Conservation (phyloP, 2,113 vertebrate species). For the Neotragus moschatus region DNA sequence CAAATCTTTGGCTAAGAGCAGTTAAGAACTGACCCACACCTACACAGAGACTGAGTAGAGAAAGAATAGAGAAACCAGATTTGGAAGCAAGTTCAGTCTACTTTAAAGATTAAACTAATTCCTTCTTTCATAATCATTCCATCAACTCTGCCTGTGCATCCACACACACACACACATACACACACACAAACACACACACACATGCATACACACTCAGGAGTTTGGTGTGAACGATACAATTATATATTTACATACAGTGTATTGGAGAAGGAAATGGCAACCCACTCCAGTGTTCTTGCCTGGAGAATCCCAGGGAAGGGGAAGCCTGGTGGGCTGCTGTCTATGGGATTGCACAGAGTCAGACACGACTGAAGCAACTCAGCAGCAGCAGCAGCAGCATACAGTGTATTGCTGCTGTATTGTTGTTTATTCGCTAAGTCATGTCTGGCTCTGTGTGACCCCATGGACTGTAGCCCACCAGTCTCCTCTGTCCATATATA, state of each 20-base stretch:
- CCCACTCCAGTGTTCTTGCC: background rate
- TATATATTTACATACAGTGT: background rate
- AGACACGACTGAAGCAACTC: rapidly evolving
- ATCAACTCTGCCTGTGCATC: background rate
- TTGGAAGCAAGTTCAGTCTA: background rate
- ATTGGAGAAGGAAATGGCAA: background rate
- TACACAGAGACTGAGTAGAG: background rate
- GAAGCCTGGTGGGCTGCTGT: background rate
- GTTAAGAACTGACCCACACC: background rate
- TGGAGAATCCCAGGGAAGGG: background rate
- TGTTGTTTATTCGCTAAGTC: background rate
- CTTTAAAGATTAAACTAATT: background rate
- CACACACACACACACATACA: background rate
- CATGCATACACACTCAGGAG: no score
- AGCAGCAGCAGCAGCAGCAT: background rate
- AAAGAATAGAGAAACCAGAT: background rate
- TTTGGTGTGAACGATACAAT: background rate
- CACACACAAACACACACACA: background rate
- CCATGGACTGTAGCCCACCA: background rate
- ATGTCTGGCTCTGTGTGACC: background rate
- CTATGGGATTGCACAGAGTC: rapidly evolving
- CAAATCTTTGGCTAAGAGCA: background rate
- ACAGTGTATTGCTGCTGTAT: background rate
- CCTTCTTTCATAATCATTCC: background rate
- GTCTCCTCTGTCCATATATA: background rate